These are phyloP conservation scores for Malacoraja senta DNA, from an alignment of 2,797 vertebrate species.

Conservation along the genomic window DNA sequence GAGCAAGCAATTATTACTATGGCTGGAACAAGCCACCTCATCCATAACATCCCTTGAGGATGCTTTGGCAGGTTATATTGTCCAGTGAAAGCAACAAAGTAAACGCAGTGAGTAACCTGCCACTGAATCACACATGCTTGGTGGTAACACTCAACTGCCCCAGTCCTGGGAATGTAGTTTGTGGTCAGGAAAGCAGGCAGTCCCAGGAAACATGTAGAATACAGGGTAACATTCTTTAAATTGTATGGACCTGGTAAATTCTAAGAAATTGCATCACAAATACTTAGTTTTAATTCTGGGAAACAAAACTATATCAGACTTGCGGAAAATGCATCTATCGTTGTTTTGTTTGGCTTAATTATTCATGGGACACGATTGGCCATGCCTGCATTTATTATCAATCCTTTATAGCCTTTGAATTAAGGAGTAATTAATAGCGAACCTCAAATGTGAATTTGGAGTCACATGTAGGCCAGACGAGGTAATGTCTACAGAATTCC, in stretches of 20 bases:
- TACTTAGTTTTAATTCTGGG: neutral
- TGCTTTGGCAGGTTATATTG: slow-evolving; percentile 21
- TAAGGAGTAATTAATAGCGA: no score
- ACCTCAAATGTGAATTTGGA: no score
- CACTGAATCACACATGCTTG: neutral
- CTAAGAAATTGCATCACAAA: neutral
- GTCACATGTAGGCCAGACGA: no score
- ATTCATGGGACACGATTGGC: no score
- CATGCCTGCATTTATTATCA: no score
- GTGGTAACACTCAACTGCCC: neutral
- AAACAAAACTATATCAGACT: neutral
- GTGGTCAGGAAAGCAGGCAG: neutral
- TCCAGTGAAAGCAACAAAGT: neutral
- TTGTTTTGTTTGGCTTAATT: no score
- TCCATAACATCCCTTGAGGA: slow-evolving; percentile 11
- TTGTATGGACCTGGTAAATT: neutral
- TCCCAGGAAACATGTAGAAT: neutral
- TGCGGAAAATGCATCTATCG: no score
- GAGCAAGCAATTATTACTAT: slow-evolving; percentile 8
- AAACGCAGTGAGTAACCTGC: slow-evolving; percentile 2
- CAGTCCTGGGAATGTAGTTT: neutral
- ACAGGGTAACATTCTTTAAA: neutral
- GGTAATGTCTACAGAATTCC: no score
- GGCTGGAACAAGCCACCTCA: neutral
- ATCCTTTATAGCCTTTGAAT: no score